phyloP scores from a whole-genome alignment of 2,888 invertebrate species.

The Zaprionus bogoriensis region DNA sequence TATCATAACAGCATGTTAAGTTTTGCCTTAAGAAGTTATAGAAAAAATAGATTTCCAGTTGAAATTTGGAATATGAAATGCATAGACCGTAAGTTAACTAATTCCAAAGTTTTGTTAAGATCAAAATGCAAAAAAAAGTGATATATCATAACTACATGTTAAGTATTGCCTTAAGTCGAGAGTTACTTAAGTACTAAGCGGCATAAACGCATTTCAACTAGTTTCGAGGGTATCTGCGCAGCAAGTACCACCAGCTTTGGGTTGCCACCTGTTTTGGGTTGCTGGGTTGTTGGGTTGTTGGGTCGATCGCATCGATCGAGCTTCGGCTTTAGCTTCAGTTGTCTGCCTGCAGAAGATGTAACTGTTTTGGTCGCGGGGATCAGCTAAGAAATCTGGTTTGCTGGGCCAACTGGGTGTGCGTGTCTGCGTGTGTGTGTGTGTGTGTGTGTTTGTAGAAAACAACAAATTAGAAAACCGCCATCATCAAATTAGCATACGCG shows the following conservation, averaged over 20 bases:
- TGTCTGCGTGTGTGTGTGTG: slow-evolving; percentile 6
- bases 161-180: not conserved
- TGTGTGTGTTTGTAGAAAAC: slow-evolving; percentile 35
- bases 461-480: slow-evolving; percentile 70
- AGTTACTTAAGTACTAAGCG: too few species aligned
- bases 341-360: slow-evolving; percentile 35
- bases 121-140: too few species aligned
- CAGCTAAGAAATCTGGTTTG: not conserved
- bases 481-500: slow-evolving; percentile 76
- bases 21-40: too few species aligned
- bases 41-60: too few species aligned
- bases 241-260: not conserved
- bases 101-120: too few species aligned
- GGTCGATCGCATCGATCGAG: too few species aligned
- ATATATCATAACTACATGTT: too few species aligned
- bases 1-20: too few species aligned
- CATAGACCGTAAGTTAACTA: too few species aligned
- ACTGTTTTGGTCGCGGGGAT: slow-evolving; percentile 7
- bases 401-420: not conserved
- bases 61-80: too few species aligned
- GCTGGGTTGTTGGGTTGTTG: slow-evolving; percentile 41
- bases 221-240: not conserved
- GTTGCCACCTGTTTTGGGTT: slow-evolving; percentile 22
- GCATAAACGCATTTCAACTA: too few species aligned
- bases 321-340: not conserved